Evolutionary conservation across 2,888 invertebrate species (phyloP), one percentile per base, ranked within the genome.

Genomic region (Tribolium freemani): DNA sequence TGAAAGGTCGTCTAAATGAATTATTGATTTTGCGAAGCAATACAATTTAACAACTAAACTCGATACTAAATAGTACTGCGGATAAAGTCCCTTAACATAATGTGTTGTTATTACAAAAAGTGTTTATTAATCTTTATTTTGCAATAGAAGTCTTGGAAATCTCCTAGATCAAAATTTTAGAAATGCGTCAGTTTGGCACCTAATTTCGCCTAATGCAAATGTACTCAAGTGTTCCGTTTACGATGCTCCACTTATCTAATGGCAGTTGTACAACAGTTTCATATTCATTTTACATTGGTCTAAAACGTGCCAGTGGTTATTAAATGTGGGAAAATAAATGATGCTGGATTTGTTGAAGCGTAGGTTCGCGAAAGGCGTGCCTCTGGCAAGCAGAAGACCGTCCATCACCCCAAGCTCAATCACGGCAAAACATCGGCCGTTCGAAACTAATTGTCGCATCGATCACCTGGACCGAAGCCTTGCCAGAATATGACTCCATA

Each of bases 361-460:
- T 11, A 21, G 48, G 31, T 21, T 50, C 63, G 63, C 63, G 63
- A 30, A 20, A 63, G 63, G 63, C 51, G 63, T 63, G 63, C 31
- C 51, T 63, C 31, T 51, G 63, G 50, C 50, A 50, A 63, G 66
- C 58, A 38, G 50, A 72, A 76, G 78, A 75, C 77, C 80, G 81
- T 83, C 79, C 79, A 82, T 83, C 82, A 81, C 77, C 75, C 26
- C 77, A 71, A 76, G 79, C 82, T 83, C 83, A 83, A 83, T 83
- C 83, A 82, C 81, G 74, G 80, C 77, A 81, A 82, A 80, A 79
- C 80, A 77, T 79, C 77, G 78, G 72, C 78, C 78, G 80, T 80
- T 81, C 76, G 79, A 77, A 76, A 79, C 79, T 84, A 84, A 84
- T 84, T 84, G 83, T 80, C 78, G 78, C 83, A 83, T 83, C 83